Evolutionary conservation across 1,140 invertebrate species (phyloP).

Genomic region (Bradysia coprophila): DNA sequence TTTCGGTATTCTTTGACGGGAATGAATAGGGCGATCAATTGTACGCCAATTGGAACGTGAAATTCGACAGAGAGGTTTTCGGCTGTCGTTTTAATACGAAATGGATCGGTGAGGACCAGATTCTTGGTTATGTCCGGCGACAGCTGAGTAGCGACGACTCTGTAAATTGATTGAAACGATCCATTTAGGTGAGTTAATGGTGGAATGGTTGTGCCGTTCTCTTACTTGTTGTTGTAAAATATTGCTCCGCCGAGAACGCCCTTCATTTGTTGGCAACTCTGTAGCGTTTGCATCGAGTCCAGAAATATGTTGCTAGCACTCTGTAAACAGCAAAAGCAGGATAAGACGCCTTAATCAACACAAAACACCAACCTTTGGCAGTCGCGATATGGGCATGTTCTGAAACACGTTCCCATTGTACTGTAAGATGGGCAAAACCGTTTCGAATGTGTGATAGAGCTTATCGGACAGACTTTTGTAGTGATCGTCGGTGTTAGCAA

Average conservation of each 20-base stretch:
- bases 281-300: constrained; percentile 60
- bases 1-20: constrained; percentile 35
- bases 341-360: neutral
- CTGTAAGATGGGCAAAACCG: constrained; percentile 61
- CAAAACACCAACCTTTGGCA: constrained; percentile 45
- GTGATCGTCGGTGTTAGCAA: constrained; percentile 27
- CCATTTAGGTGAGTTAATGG: neutral
- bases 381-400: constrained; percentile 49
- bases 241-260: constrained; percentile 57
- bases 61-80: constrained; percentile 42
- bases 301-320: constrained; percentile 63
- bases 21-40: constrained; percentile 58
- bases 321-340: constrained; percentile 26
- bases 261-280: constrained; percentile 50
- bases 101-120: constrained; percentile 60
- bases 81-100: constrained; percentile 56
- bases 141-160: constrained; percentile 60
- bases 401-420: constrained; percentile 60
- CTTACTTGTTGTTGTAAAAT: constrained; percentile 66
- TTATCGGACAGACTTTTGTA: constrained; percentile 48
- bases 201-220: constrained; percentile 2
- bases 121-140: constrained; percentile 52
- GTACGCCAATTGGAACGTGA: constrained; percentile 54
- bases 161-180: constrained; percentile 22
- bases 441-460: constrained; percentile 65